These are phyloP conservation scores for Oegoconia quadripuncta DNA, from an alignment of 2,888 invertebrate genomes.

Conservation along the genomic window DNA sequence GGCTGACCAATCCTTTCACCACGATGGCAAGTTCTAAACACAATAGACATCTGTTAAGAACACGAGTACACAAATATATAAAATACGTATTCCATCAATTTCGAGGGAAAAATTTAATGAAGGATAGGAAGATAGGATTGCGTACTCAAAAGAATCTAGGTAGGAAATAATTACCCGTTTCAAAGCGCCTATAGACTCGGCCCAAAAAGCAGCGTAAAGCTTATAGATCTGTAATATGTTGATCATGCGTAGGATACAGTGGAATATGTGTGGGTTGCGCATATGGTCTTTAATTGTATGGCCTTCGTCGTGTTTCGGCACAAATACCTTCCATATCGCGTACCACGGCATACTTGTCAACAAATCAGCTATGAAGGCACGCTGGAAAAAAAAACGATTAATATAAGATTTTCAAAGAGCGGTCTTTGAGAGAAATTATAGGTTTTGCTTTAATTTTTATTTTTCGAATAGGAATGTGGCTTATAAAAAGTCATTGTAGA, in stretches of 20 bases:
- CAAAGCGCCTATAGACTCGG: slow-evolving; percentile 63
- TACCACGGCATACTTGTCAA: slow-evolving; percentile 73
- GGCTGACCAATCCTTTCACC: neutral
- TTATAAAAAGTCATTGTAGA: no score
- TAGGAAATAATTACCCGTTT: slow-evolving; percentile 45
- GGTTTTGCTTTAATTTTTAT: no score
- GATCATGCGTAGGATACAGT: slow-evolving; percentile 58
- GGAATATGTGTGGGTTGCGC: slow-evolving; percentile 48
- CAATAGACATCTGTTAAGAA: no score
- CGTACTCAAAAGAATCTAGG: neutral
- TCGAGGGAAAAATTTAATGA: no score
- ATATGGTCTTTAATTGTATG: slow-evolving; percentile 47
- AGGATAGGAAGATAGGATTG: neutral
- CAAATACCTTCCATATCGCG: slow-evolving; percentile 44
- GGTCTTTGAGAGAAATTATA: no score
- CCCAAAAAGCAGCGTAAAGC: slow-evolving; percentile 59
- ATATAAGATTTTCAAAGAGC: neutral
- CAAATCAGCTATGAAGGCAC: slow-evolving; percentile 63
- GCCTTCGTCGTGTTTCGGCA: slow-evolving; percentile 54
- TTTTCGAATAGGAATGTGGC: no score
- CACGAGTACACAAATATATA: no score
- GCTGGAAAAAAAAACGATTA: slow-evolving; percentile 36
- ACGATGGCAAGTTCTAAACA: no score
- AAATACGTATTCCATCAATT: no score
- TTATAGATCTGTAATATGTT: slow-evolving; percentile 68